These are phyloP conservation scores for Euplexia lucipara DNA, from an alignment of 2,888 invertebrate species.

Conservation along the genomic window DNA sequence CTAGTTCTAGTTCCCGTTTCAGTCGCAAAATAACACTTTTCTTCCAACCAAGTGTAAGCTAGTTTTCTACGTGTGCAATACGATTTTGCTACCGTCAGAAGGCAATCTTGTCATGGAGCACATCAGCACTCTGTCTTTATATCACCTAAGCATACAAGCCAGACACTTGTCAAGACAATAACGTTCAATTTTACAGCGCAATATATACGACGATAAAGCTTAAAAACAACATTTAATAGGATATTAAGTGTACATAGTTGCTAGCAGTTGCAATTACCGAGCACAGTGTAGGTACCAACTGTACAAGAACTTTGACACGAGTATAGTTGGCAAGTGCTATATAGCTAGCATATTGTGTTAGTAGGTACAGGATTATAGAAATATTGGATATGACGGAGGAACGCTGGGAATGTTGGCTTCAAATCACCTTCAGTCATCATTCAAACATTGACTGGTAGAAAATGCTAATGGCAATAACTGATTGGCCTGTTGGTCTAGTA, in stretches of 20 bases:
- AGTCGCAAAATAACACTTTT: too few species aligned
- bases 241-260: conserved; percentile 76
- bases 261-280: conserved; percentile 75
- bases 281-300: conserved; percentile 45
- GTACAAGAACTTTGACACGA: conserved; percentile 42
- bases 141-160: conserved; percentile 32
- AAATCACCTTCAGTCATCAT: too few species aligned
- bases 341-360: conserved; percentile 41
- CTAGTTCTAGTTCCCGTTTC: too few species aligned
- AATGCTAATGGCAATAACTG: too few species aligned
- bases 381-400: conserved; percentile 27
- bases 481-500: too few species aligned
- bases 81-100: too few species aligned
- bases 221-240: conserved; percentile 71
- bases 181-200: conserved; percentile 71
- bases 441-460: too few species aligned
- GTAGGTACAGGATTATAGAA: conserved; percentile 29
- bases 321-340: conserved; percentile 40
- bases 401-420: too few species aligned
- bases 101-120: background rate
- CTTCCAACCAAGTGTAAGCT: too few species aligned
- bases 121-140: conserved; percentile 4
- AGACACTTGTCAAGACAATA: conserved; percentile 59
- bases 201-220: conserved; percentile 69
- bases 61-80: too few species aligned